These are phyloP conservation scores for Halcyon malimbica DNA, from an alignment of 2,113 vertebrate species.

Conservation along the genomic window DNA sequence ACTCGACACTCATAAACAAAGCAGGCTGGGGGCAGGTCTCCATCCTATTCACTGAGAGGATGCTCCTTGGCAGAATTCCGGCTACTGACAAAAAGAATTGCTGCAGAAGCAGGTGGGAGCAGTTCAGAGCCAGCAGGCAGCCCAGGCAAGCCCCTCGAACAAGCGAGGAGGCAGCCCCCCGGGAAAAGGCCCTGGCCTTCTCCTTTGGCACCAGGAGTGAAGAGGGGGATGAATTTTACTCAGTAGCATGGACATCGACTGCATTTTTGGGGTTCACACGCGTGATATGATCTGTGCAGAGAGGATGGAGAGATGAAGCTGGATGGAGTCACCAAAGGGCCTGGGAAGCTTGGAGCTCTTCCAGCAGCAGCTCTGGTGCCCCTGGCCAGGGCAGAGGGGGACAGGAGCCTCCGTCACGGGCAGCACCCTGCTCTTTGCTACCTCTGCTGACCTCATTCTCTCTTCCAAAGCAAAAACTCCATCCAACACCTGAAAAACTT, in stretches of 20 bases:
- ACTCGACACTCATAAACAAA: neutral
- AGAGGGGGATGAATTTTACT: neutral
- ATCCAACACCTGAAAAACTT: neutral
- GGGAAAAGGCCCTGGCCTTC: neutral
- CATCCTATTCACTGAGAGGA: neutral
- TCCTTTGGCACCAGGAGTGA: neutral
- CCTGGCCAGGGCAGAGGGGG: neutral
- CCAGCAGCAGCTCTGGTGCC: neutral
- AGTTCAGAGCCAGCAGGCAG: neutral
- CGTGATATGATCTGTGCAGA: neutral
- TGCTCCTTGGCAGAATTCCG: neutral
- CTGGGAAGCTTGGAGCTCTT: neutral
- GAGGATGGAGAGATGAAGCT: accelerated
- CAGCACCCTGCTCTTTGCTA: neutral
- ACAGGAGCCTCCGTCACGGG: neutral
- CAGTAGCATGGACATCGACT: neutral
- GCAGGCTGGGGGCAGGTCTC: neutral
- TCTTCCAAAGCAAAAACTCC: neutral
- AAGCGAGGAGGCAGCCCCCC: neutral
- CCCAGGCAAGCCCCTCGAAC: neutral
- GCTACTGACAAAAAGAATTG: neutral
- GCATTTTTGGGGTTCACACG: neutral
- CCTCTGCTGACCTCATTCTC: neutral
- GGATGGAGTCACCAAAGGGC: neutral
- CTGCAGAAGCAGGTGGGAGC: neutral